A percentile compares a stretch with the other conserved stretches of the same genome.
Evolutionary conservation across 2,888 invertebrate species (phyloP).

Genomic region (Omphaloscelis lunosa): DNA sequence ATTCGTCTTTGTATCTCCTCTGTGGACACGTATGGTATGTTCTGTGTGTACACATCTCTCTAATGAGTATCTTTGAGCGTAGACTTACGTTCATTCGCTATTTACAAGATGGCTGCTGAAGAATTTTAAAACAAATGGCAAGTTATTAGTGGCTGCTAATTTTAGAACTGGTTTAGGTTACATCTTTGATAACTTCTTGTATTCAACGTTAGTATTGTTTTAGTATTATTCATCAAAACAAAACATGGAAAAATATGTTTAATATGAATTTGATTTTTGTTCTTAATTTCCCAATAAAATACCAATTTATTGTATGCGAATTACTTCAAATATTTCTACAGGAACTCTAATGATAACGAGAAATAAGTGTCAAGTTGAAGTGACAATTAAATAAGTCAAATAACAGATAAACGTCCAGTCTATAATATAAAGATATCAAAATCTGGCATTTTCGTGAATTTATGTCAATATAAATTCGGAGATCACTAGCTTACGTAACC

Average conservation of each 20-base stretch:
- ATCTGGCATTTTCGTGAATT: conserved; percentile 32
- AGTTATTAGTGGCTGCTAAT: not conserved
- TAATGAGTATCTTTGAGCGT: conserved; percentile 24
- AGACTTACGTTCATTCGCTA: conserved; percentile 7
- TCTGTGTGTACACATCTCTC: not conserved
- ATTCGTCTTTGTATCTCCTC: conserved; percentile 15
- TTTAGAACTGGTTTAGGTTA: not conserved
- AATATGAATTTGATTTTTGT: not conserved
- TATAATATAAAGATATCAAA: conserved; percentile 31
- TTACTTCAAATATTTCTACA: conserved; percentile 29
- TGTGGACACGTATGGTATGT: not conserved
- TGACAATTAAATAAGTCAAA: conserved; percentile 18
- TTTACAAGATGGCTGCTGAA: not conserved
- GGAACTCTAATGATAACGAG: conserved; percentile 9
- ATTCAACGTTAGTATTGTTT: not conserved
- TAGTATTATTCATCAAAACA: not conserved
- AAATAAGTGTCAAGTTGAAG: conserved; percentile 6
- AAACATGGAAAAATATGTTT: not conserved
- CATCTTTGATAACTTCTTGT: not conserved
- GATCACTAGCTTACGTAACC: conserved; percentile 23
- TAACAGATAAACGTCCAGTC: conserved; percentile 12
- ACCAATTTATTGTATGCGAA: no score
- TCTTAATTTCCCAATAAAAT: no score
- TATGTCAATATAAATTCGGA: conserved; percentile 30
- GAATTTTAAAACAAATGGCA: not conserved